Evolutionary conservation across 2,888 invertebrate genomes (phyloP).

Genomic region (Hydropsyche betteni): DNA sequence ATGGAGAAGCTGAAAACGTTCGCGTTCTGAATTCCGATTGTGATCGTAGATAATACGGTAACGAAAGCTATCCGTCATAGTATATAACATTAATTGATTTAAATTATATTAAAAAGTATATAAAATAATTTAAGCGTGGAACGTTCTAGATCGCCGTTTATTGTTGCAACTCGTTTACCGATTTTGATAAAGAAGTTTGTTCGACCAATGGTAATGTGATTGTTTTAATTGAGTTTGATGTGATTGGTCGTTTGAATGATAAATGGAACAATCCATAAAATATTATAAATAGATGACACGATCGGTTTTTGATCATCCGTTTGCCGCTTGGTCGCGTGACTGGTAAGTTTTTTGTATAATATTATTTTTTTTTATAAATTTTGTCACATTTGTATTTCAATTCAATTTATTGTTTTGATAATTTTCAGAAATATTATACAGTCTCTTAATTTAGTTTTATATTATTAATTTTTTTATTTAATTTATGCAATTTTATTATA

Average conservation of each 20-base stretch:
- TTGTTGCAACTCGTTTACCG: not conserved
- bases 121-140: not conserved
- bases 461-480: not conserved
- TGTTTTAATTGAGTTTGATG: not conserved
- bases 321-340: constrained; percentile 29
- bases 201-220: not conserved
- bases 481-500: too few relatives aligned
- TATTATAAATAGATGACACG: constrained; percentile 1
- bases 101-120: not conserved
- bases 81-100: not conserved
- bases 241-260: not conserved
- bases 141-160: not conserved
- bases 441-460: not conserved
- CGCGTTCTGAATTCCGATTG: constrained; percentile 6
- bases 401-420: too few relatives aligned
- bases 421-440: not conserved
- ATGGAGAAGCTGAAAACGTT: not conserved
- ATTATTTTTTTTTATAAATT: too few relatives aligned
- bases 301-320: not conserved
- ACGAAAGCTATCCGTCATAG: not conserved
- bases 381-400: too few relatives aligned
- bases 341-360: not conserved
- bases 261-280: constrained; percentile 1
- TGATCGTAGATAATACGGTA: not conserved
- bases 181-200: not conserved